Base-by-base conservation (phyloP, 92 coral and sea anemone genomes). In the Muricea muricata region DNA sequence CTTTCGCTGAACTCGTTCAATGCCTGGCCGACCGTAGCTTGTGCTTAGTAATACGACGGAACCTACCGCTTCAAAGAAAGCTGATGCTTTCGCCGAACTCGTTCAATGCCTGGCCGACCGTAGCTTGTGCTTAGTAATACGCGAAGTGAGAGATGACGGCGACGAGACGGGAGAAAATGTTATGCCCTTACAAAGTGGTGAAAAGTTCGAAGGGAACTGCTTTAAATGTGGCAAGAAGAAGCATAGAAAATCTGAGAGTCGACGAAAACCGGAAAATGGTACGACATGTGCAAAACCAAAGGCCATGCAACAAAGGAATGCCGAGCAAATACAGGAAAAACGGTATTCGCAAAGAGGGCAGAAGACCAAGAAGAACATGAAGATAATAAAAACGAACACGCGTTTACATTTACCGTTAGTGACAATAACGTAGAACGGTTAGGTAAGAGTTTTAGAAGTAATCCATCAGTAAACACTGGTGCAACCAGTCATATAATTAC, bases 1-100 rank as follows among this genome's bases (percentile, higher is more conserved):
- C 88, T 29, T 89, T 89, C 40, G 90, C 90, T 2, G 83, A 90
- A 75, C 76, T 90, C 52, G 81, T 90, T 41, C 90, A 90, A 71
- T 86, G 87, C 61, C 83, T 90, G 39, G 92, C 80, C 54, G 87
- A 78, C 65, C 29, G 92, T n/a, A 81, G 92, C 32, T 40, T 85
- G 20, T 68, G 85, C 35, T 47, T 80, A 20, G 85, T 90, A 4
- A 85, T 86, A 45, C 65, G 88, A n/a, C n/a, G n/a, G n/a, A n/a
- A n/a, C n/a, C n/a, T n/a, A n/a, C n/a, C n/a, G n/a, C n/a, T n/a
- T n/a, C n/a, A n/a, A n/a, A n/a, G n/a, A n/a, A n/a, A n/a, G n/a
- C 77, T 5, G 79, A 74, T 55, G 91, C 88, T 29, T 89, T 89
- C 40, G 90, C 90, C 7, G 83, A 90, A 75, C 76, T 90, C 52